phyloP scores from a whole-genome alignment of 2,888 invertebrate genomes.

The Phyllotreta striolata region DNA sequence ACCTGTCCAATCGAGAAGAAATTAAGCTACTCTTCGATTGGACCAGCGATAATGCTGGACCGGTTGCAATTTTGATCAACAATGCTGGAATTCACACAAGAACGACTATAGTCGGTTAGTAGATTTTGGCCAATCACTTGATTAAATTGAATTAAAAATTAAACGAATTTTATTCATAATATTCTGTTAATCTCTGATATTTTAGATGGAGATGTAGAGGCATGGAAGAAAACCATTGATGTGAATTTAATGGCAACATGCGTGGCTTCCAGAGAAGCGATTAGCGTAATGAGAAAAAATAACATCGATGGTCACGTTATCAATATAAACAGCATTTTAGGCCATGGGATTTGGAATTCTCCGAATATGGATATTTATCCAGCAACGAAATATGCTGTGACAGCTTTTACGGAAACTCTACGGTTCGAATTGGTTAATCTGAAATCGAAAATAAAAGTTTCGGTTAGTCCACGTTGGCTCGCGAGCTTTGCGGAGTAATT shows the following conservation, averaged over 20 bases:
- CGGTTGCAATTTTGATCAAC: conserved; percentile 57
- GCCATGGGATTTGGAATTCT: conserved; percentile 15
- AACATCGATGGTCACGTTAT: conserved; percentile 32
- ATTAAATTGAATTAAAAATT: no score
- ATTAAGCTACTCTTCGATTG: conserved; percentile 54
- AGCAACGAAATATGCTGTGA: conserved; percentile 21
- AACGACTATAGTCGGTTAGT: conserved; percentile 35
- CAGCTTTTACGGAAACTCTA: conserved; percentile 22
- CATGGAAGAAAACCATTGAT: conserved; percentile 43
- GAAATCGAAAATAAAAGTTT: conserved; percentile 20
- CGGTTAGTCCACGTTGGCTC: conserved; percentile 6
- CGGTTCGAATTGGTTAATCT: conserved; percentile 11
- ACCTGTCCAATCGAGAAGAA: conserved; percentile 54
- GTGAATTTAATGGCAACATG: conserved; percentile 44
- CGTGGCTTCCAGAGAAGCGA: conserved; percentile 7
- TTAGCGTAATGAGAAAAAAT: conserved; percentile 23
- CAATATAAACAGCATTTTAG: conserved; percentile 32
- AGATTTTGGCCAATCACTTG: no score
- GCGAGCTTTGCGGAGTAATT: no score
- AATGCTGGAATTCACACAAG: conserved; percentile 53
- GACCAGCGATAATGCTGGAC: conserved; percentile 53
- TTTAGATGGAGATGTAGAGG: conserved; percentile 47
- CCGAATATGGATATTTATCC: conserved; percentile 19
- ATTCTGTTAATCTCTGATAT: not conserved
- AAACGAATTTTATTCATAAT: no score